Evolutionary conservation across 2,113 vertebrate genomes (phyloP).

Genomic region (Tricholaema leucomelas): DNA sequence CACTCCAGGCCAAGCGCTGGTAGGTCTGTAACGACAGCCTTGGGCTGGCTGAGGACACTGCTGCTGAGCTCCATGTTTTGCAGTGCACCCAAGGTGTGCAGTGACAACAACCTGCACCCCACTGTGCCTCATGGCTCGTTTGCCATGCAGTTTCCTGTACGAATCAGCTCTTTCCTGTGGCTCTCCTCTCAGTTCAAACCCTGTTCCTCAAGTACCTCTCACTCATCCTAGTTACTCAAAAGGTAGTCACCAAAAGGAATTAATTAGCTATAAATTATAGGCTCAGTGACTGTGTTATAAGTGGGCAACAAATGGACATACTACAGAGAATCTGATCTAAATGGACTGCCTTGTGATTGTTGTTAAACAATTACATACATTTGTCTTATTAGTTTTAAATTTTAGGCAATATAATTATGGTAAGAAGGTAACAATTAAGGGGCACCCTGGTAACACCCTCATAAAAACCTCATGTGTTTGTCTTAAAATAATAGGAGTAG

Average conservation of each 20-base stretch:
- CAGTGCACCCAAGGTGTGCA: neutral
- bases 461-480: neutral
- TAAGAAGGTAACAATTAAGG: neutral
- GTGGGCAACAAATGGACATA: accelerated
- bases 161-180: neutral
- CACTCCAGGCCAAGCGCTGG: neutral
- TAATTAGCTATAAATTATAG: neutral
- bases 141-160: neutral
- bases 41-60: neutral
- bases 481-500: neutral
- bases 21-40: neutral
- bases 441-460: neutral
- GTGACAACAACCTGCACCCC: neutral
- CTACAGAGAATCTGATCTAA: neutral
- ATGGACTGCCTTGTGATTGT: neutral
- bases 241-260: neutral
- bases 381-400: neutral
- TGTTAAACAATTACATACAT: neutral
- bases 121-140: neutral
- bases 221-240: neutral
- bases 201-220: neutral
- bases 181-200: neutral
- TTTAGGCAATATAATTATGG: neutral
- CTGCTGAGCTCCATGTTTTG: neutral
- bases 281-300: neutral